Evolutionary conservation across 2,888 invertebrate species (phyloP).

Genomic region (Ichneumon xanthorius): DNA sequence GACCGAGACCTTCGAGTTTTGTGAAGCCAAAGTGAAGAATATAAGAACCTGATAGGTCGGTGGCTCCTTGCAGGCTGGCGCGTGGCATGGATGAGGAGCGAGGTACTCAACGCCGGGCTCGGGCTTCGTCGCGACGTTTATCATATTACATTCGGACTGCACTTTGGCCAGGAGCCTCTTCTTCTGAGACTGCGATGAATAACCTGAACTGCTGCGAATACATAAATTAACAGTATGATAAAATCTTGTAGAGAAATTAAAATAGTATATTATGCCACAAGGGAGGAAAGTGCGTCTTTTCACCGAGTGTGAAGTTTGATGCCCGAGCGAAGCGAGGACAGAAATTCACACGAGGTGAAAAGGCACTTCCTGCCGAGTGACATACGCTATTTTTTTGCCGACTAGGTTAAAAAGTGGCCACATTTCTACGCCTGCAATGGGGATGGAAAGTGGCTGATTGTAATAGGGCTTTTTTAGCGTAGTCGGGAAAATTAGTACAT

Average conservation of each 20-base stretch:
- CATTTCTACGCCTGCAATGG: no score
- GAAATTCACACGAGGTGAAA: no score
- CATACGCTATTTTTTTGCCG: no score
- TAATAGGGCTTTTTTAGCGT: no score
- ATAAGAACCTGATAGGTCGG: constrained; percentile 82
- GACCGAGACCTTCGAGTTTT: not conserved
- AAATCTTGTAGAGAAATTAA: not conserved
- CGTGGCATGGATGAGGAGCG: constrained; percentile 84
- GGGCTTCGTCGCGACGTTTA: constrained; percentile 87
- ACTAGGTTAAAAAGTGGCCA: no score
- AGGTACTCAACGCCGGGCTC: constrained; percentile 86
- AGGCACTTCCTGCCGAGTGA: no score
- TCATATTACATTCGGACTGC: constrained; percentile 90
- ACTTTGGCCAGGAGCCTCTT: constrained; percentile 95
- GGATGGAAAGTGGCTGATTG: no score
- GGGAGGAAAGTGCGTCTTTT: no score
- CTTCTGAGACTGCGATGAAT: constrained; percentile 93
- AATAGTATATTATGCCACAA: no score
- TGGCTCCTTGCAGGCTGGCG: constrained; percentile 86
- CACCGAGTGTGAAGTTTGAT: no score
- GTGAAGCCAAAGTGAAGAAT: not conserved
- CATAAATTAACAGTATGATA: constrained; percentile 15
- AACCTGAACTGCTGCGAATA: constrained; percentile 80
- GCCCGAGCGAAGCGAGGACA: no score
- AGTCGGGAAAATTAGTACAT: no score